These are phyloP conservation scores for Tinamus guttatus DNA, from an alignment of 2,113 vertebrate genomes.

Conservation along the genomic window DNA sequence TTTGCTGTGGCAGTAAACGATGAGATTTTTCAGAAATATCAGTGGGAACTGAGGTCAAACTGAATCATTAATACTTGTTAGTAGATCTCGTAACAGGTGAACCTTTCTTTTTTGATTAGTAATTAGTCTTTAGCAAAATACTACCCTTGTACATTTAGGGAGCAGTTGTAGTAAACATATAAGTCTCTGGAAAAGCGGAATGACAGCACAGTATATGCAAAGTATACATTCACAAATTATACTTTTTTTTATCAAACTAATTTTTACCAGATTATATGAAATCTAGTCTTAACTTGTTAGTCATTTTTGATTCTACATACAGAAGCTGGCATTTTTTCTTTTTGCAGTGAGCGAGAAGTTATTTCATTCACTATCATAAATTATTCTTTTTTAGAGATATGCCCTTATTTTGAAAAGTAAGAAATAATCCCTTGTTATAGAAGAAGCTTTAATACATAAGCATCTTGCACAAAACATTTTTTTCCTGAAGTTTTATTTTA, in stretches of 20 bases:
- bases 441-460: background rate
- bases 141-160: background rate
- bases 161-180: background rate
- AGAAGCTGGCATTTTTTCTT: background rate
- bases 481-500: background rate
- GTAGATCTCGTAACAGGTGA: background rate
- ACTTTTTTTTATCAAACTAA: background rate
- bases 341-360: background rate
- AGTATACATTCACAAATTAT: background rate
- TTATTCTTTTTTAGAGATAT: background rate
- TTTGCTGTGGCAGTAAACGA: background rate
- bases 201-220: background rate
- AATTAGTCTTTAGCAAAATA: background rate
- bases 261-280: background rate
- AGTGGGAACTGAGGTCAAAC: background rate
- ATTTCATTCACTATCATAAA: background rate
- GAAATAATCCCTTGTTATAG: background rate
- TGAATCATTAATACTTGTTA: background rate
- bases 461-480: background rate
- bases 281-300: background rate
- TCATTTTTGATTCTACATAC: background rate
- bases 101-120: background rate
- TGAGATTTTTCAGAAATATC: background rate
- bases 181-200: background rate
- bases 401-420: background rate